Percentiles rank a stretch among this genome's conserved stretches.
Evolutionary conservation across 2,888 invertebrate species (phyloP).

Genomic region (Catonia carolina): DNA sequence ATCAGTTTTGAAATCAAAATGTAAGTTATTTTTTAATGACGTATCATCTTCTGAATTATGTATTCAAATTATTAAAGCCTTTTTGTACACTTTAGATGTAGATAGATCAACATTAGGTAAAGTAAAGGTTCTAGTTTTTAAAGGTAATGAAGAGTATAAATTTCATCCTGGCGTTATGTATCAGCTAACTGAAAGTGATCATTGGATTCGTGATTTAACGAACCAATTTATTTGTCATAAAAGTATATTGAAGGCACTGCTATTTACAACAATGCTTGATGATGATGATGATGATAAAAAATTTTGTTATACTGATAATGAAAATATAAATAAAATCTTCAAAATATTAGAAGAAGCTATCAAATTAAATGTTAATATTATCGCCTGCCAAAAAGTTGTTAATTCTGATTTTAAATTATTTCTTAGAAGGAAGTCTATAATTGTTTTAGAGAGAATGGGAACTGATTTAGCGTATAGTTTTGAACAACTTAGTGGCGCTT

Average conservation of each 20-base stretch:
- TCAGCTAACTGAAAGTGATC: slow-evolving; percentile 9
- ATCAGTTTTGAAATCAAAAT: slow-evolving; percentile 17
- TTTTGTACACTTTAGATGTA: slow-evolving; percentile 17
- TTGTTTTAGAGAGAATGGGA: slow-evolving; percentile 22
- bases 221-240: not conserved
- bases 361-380: slow-evolving; percentile 6
- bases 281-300: not conserved
- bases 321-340: not conserved
- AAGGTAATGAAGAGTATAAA: slow-evolving; percentile 1
- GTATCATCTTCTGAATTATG: slow-evolving; percentile 6
- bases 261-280: slow-evolving; percentile 2
- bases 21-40: not conserved
- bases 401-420: slow-evolving; percentile 13
- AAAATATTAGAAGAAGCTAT: slow-evolving; percentile 14
- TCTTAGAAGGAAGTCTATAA: slow-evolving; percentile 19
- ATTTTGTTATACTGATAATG: not conserved
- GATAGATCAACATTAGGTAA: slow-evolving; percentile 1
- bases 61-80: slow-evolving; percentile 15
- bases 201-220: slow-evolving; percentile 7
- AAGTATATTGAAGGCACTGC: not conserved
- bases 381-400: slow-evolving; percentile 23
- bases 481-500: slow-evolving; percentile 2
- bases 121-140: slow-evolving; percentile 5
- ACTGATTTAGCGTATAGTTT: slow-evolving; percentile 13
- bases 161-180: slow-evolving; percentile 16